Percentiles rank a stretch among this genome's conserved stretches.
These are phyloP conservation scores for Phacellophora camtschatica DNA, from an alignment of 30 jellyfish, hydroid and myxozoan genomes.

Conservation along the genomic window DNA sequence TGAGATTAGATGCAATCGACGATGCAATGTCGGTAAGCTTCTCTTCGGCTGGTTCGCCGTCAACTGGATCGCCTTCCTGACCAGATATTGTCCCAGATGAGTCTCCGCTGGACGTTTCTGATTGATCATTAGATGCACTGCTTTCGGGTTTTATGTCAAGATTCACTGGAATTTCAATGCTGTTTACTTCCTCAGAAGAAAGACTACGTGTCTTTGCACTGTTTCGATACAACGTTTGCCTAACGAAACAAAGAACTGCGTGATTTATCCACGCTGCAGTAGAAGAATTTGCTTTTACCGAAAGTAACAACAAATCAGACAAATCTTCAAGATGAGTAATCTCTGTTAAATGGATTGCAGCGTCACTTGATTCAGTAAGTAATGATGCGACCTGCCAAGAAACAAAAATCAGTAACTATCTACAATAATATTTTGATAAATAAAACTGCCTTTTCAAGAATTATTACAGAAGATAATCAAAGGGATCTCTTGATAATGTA, in stretches of 20 bases:
- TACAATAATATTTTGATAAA: too few species aligned
- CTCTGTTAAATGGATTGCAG: slow-evolving; percentile 22
- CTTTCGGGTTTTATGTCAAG: background rate
- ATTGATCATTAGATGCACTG: background rate
- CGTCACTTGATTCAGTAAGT: background rate
- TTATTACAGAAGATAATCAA: too few species aligned
- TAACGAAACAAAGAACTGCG: slow-evolving; percentile 21
- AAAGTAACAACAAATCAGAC: background rate
- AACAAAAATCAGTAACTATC: background rate
- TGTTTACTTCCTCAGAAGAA: background rate
- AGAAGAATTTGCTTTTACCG: background rate
- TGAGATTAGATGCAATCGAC: slow-evolving; percentile 46
- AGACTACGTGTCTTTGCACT: background rate
- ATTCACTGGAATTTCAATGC: slow-evolving; percentile 1
- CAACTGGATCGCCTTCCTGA: slow-evolving; percentile 51
- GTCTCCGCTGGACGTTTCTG: slow-evolving; percentile 45
- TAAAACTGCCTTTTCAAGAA: too few species aligned
- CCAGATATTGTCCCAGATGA: slow-evolving; percentile 43
- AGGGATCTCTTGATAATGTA: too few species aligned
- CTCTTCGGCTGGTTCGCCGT: slow-evolving; percentile 52
- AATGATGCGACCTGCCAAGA: slow-evolving; percentile 19
- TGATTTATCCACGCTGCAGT: slow-evolving; percentile 35
- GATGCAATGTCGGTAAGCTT: slow-evolving; percentile 57
- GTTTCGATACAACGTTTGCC: background rate
- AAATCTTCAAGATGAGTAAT: slow-evolving; percentile 12